Conservation (phyloP, 2,113 vertebrate species). For the Variabilichromis moorii region DNA sequence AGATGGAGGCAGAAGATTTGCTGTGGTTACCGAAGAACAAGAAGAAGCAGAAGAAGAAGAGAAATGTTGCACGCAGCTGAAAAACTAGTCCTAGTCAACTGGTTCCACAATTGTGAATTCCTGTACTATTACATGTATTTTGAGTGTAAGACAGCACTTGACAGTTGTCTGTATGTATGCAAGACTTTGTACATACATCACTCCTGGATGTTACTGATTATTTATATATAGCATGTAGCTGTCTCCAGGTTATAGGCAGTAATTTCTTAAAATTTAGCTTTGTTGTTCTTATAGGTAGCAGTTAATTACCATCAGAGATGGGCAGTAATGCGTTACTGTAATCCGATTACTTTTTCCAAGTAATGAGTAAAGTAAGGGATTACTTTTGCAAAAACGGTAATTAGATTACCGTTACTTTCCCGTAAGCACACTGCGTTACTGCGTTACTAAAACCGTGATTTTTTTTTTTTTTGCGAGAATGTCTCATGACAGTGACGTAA, state of each 20-base stretch:
- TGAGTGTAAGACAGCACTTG: background rate
- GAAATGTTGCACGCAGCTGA: background rate
- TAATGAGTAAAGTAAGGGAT: background rate
- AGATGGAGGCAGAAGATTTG: background rate
- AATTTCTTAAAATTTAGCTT: background rate
- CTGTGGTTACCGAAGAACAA: background rate
- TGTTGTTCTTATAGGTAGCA: background rate
- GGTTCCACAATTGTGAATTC: background rate
- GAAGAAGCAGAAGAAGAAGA: background rate
- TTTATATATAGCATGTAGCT: background rate
- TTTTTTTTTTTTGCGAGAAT: background rate
- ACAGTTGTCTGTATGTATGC: background rate
- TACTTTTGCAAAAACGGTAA: background rate
- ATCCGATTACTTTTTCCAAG: background rate
- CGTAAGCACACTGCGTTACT: fast-evolving
- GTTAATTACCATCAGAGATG: background rate
- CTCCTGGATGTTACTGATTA: background rate
- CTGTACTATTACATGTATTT: background rate
- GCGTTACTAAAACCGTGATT: background rate
- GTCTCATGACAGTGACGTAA: background rate
- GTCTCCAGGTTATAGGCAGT: background rate
- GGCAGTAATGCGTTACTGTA: background rate
- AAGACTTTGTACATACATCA: background rate
- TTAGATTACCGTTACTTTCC: background rate
- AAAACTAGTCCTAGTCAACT: background rate